These are phyloP conservation scores for Anoncus sp. DNA, from an alignment of 2,888 invertebrate genomes.

Conservation along the genomic window DNA sequence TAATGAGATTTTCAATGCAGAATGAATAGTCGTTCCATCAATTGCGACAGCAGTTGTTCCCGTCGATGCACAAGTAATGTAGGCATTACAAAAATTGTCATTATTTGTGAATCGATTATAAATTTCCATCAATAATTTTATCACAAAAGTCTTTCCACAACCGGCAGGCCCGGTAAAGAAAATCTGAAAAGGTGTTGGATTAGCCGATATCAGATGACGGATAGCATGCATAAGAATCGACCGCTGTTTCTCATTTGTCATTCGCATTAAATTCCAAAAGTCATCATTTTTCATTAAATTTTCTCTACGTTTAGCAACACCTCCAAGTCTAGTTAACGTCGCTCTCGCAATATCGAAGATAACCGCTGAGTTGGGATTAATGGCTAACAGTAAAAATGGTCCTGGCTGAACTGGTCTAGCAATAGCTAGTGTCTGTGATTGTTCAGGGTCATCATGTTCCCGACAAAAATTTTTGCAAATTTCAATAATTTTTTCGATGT, in stretches of 20 bases:
- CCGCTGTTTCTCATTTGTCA: too few species aligned
- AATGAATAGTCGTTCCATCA: slow-evolving; percentile 71
- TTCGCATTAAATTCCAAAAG: slow-evolving; percentile 66
- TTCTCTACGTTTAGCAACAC: slow-evolving; percentile 64
- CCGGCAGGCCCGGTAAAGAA: slow-evolving; percentile 50
- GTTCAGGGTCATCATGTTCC: slow-evolving; percentile 54
- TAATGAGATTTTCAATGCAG: slow-evolving; percentile 67
- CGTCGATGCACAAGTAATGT: slow-evolving; percentile 75
- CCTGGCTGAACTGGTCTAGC: too few species aligned
- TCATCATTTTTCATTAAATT: slow-evolving; percentile 66
- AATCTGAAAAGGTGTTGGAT: slow-evolving; percentile 56
- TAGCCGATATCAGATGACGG: slow-evolving; percentile 17
- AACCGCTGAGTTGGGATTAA: too few species aligned
- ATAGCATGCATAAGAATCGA: too few species aligned
- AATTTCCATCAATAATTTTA: slow-evolving; percentile 81
- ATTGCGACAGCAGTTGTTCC: slow-evolving; percentile 74
- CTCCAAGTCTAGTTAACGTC: too few species aligned
- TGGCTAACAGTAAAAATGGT: too few species aligned
- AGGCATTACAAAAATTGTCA: slow-evolving; percentile 79
- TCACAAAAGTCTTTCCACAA: slow-evolving; percentile 76
- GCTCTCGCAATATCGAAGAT: too few species aligned
- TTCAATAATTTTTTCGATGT: slow-evolving; percentile 71
- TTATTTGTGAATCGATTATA: slow-evolving; percentile 78
- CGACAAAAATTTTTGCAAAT: slow-evolving; percentile 33
- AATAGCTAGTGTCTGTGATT: too few species aligned